phyloP scores from a whole-genome alignment of 2,888 invertebrate genomes.

The Microchrysa polita region DNA sequence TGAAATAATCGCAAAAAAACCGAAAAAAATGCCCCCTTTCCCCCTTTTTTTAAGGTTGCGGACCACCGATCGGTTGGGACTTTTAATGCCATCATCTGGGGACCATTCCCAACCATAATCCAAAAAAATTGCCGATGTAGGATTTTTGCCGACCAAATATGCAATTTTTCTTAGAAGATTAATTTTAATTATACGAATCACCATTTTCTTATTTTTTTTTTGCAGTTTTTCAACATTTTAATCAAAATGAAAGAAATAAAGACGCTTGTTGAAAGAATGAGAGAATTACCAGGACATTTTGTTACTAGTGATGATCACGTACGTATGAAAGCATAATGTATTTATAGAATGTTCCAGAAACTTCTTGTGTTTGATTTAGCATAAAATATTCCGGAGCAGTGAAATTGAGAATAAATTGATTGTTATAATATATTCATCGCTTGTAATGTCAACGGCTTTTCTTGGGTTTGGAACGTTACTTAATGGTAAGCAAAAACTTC shows the following conservation, averaged over 20 bases:
- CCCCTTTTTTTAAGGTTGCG: too few relatives aligned
- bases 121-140: too few relatives aligned
- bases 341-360: background rate
- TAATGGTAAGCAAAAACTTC: background rate
- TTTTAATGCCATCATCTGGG: too few relatives aligned
- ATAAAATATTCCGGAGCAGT: background rate
- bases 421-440: background rate
- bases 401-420: conserved; percentile 27
- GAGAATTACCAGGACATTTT: background rate
- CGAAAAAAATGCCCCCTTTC: too few relatives aligned
- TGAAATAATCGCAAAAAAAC: too few relatives aligned
- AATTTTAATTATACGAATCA: background rate
- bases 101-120: too few relatives aligned
- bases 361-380: conserved; percentile 14
- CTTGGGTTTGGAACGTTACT: background rate
- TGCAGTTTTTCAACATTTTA: conserved; percentile 1
- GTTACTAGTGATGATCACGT: background rate
- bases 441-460: background rate
- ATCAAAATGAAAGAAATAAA: background rate
- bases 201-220: background rate
- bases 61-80: too few relatives aligned
- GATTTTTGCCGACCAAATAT: too few relatives aligned
- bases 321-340: background rate
- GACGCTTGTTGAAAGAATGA: background rate
- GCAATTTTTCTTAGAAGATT: too few relatives aligned